phyloP scores from a whole-genome alignment of 1,140 invertebrate genomes.

The Aphis craccivora region DNA sequence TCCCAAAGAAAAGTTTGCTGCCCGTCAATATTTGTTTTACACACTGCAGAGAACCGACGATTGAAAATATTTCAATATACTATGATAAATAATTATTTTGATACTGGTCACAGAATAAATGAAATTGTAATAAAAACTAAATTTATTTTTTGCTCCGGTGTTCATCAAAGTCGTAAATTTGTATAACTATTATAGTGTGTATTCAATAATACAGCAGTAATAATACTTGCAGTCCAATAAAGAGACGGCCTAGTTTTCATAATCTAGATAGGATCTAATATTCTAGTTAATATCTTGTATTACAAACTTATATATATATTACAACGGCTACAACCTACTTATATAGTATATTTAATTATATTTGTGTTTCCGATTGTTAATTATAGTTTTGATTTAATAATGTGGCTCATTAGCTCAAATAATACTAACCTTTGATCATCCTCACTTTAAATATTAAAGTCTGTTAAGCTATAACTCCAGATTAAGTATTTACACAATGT shows the following conservation, averaged over 20 bases:
- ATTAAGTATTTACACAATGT: too few relatives aligned
- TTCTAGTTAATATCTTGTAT: too few relatives aligned
- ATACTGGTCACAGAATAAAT: too few relatives aligned
- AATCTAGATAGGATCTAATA: too few relatives aligned
- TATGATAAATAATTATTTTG: not conserved
- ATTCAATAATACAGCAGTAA: not conserved
- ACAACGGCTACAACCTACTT: not conserved
- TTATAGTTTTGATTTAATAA: not conserved
- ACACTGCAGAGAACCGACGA: not conserved
- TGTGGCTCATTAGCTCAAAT: not conserved
- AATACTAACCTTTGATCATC: not conserved
- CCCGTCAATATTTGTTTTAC: not conserved
- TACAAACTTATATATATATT: too few relatives aligned
- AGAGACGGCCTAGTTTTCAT: too few relatives aligned
- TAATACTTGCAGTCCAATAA: too few relatives aligned
- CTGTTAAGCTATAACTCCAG: too few relatives aligned
- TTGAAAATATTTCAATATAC: not conserved
- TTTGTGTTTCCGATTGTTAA: not conserved
- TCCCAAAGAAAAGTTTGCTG: not conserved
- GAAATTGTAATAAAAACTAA: too few relatives aligned
- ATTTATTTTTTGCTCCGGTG: not conserved
- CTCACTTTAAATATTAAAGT: too few relatives aligned
- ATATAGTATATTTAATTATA: not conserved
- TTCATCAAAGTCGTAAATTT: not conserved
- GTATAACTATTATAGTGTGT: not conserved